Evolutionary conservation across 2,888 invertebrate genomes (phyloP).

Genomic region (Galerucella pusilla): DNA sequence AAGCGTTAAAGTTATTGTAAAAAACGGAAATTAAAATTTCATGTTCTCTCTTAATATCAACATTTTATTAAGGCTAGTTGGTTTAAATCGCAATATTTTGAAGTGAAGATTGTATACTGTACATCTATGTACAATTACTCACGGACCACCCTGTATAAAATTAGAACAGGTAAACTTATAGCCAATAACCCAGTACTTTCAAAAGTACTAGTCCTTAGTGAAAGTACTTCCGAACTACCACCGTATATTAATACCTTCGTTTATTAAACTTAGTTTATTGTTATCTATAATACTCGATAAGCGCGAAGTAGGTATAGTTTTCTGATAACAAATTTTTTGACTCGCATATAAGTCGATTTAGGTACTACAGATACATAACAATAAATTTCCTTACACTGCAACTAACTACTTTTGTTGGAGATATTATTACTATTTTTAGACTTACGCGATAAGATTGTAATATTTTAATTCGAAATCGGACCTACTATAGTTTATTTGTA

Average conservation of each 20-base stretch:
- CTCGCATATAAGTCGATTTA: not conserved
- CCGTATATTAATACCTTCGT: not conserved
- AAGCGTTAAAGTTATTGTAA: too few relatives aligned
- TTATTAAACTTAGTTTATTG: not conserved
- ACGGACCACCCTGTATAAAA: too few relatives aligned
- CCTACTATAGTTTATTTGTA: not conserved
- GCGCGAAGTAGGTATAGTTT: not conserved
- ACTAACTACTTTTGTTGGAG: not conserved
- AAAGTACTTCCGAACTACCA: not conserved
- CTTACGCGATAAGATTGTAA: not conserved
- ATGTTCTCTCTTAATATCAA: too few relatives aligned
- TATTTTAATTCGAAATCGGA: not conserved
- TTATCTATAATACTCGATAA: slow-evolving; percentile 1
- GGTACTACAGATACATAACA: not conserved
- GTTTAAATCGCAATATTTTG: too few relatives aligned
- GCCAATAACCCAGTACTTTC: too few relatives aligned
- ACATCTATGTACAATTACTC: too few relatives aligned
- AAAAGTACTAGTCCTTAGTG: too few relatives aligned
- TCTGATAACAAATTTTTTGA: not conserved
- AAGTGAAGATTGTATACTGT: too few relatives aligned
- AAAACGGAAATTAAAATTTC: too few relatives aligned
- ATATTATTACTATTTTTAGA: not conserved
- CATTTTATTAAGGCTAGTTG: too few relatives aligned
- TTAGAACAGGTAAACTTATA: too few relatives aligned
- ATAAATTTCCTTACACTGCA: not conserved